phyloP scores from a whole-genome alignment of 1,140 invertebrate genomes.

The Drosophila quadrilineata region DNA sequence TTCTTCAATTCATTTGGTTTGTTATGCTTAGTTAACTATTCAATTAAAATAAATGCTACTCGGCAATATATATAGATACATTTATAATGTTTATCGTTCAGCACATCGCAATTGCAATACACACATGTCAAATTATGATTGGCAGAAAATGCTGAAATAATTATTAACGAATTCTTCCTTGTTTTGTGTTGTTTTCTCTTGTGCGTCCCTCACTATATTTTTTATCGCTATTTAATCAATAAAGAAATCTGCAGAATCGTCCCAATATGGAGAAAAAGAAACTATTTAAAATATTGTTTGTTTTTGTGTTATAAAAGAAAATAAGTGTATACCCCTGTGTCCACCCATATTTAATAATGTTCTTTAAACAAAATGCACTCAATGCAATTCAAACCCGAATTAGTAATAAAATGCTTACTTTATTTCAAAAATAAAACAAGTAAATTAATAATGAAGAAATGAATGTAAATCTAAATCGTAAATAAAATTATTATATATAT shows the following conservation, averaged over 20 bases:
- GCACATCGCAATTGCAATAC: slow-evolving; percentile 29
- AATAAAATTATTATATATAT: slow-evolving; percentile 73
- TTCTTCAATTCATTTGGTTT: slow-evolving; percentile 15
- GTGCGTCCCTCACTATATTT: slow-evolving; percentile 33
- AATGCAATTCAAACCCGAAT: slow-evolving; percentile 65
- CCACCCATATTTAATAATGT: slow-evolving; percentile 61
- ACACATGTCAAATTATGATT: slow-evolving; percentile 41
- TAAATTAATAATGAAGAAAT: slow-evolving; percentile 73
- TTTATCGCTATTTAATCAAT: too few species aligned
- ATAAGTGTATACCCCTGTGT: slow-evolving; percentile 53
- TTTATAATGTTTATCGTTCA: slow-evolving; percentile 26
- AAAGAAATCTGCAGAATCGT: slow-evolving; percentile 21
- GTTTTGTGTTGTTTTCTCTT: slow-evolving; percentile 40
- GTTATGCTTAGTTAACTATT: slow-evolving; percentile 55
- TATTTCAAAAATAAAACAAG: slow-evolving; percentile 80
- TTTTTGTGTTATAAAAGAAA: slow-evolving; percentile 66
- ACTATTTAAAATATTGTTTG: slow-evolving; percentile 74
- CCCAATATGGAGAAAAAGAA: slow-evolving; percentile 32
- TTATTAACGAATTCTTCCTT: slow-evolving; percentile 27
- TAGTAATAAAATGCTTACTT: slow-evolving; percentile 79
- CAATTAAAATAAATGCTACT: slow-evolving; percentile 58
- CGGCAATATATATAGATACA: slow-evolving; percentile 55
- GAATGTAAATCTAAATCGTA: slow-evolving; percentile 70
- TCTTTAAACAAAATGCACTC: slow-evolving; percentile 66
- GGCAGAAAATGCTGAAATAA: slow-evolving; percentile 21